Conservation (phyloP, 2,888 invertebrate genomes). For the Opisthograptis luteolata region DNA sequence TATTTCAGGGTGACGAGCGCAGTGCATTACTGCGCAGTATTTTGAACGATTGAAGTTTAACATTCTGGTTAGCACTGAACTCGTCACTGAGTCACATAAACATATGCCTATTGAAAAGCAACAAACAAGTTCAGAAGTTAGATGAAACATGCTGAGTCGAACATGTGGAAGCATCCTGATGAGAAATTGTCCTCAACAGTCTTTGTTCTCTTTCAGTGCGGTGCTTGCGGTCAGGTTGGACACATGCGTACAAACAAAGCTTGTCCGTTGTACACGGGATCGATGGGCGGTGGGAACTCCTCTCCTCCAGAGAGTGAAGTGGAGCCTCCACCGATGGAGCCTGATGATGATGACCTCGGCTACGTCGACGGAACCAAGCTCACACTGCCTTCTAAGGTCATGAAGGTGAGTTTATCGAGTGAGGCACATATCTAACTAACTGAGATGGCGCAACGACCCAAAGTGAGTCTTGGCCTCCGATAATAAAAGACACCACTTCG, state of each 20-base stretch:
- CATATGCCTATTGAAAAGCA: too few relatives aligned
- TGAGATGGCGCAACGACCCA: too few relatives aligned
- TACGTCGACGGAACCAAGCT: constrained; percentile 98
- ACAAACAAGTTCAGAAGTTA: too few relatives aligned
- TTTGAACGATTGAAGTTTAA: too few relatives aligned
- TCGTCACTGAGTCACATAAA: too few relatives aligned
- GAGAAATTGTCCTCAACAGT: not conserved
- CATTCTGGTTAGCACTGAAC: too few relatives aligned
- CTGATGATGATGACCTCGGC: constrained; percentile 93
- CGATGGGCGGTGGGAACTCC: constrained; percentile 87
- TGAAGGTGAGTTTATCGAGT: constrained; percentile 83
- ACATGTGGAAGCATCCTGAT: not conserved
- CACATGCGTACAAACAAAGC: constrained; percentile 97
- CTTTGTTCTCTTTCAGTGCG: constrained; percentile 87
- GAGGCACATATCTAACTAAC: too few relatives aligned
- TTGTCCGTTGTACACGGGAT: constrained; percentile 95
- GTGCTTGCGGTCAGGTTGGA: constrained; percentile 96
- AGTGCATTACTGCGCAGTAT: too few relatives aligned
- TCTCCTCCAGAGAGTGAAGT: constrained; percentile 87
- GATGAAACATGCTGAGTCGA: not conserved
- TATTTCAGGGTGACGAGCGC: too few relatives aligned
- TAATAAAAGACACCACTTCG: too few relatives aligned
- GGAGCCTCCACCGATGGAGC: constrained; percentile 90
- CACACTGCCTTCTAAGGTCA: constrained; percentile 93
- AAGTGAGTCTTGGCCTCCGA: too few relatives aligned